A percentile compares a stretch with the other conserved stretches of the same genome.
Evolutionary conservation across 1,140 invertebrate genomes (phyloP).

Genomic region (Drosophila repleta): DNA sequence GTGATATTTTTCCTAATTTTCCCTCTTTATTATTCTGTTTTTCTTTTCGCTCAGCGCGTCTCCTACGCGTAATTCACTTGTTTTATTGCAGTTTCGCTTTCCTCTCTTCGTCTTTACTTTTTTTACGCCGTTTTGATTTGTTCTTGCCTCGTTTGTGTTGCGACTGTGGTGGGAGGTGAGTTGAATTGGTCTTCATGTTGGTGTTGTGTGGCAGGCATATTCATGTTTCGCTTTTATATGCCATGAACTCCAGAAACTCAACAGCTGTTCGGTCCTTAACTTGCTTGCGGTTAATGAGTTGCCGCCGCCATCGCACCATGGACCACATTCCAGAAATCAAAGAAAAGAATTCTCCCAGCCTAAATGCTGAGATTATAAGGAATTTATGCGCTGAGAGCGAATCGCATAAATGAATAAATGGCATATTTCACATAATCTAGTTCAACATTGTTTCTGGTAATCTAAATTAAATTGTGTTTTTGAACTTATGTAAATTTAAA

Average conservation of each 20-base stretch:
- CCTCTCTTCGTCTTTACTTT: conserved; percentile 14
- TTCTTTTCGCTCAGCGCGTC: conserved; percentile 44
- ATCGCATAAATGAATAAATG: conserved; percentile 1
- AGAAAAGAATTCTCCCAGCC: not conserved
- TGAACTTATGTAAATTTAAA: too few relatives aligned
- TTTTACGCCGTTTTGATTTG: conserved; percentile 78
- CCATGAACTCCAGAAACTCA: conserved; percentile 27
- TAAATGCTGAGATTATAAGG: not conserved
- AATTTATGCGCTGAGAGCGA: not conserved
- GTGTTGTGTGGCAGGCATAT: not conserved
- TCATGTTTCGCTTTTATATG: conserved; percentile 37
- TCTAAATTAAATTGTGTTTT: not conserved
- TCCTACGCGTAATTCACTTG: conserved; percentile 56
- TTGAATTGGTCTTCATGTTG: too few relatives aligned
- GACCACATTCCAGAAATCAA: conserved; percentile 11
- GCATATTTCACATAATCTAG: not conserved
- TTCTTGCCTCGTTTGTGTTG: conserved; percentile 41
- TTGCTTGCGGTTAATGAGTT: conserved; percentile 65
- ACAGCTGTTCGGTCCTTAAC: conserved; percentile 65
- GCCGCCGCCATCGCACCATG: conserved; percentile 42
- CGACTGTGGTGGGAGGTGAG: not conserved
- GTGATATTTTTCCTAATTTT: conserved; percentile 63
- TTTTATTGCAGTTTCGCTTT: conserved; percentile 65
- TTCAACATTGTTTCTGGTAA: not conserved
- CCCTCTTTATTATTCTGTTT: conserved; percentile 75